Evolutionary conservation across 92 coral and sea anemone genomes (phyloP), one percentile per base, ranked within the genome.

Genomic region (Nematostella vectensis): DNA sequence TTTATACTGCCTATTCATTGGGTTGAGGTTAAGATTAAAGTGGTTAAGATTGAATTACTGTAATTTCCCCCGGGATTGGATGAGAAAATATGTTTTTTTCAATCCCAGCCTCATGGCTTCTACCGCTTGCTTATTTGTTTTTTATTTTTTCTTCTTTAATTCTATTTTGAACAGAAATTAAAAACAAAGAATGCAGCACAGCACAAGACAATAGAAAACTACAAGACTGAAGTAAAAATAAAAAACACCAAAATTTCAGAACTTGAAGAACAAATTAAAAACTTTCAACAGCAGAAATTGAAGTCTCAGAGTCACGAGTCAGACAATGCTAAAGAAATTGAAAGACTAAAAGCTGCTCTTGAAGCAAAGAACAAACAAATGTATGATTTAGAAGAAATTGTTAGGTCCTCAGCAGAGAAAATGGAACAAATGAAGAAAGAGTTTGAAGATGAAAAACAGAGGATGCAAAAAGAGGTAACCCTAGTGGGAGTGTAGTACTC

Each of bases 161-260:
- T n/a, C n/a, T n/a, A n/a, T n/a, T n/a, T n/a, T n/a, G n/a, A n/a
- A n/a, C 57, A 85, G 95, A 79, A 75, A 54, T 50, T 85, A 47
- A 65, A 75, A 53, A 54, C 71, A 26, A 85, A 81, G 49, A 75
- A 58, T 54, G 25, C 70, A 19, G 75, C 88, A 9, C 76, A 75
- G 27, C 95, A 85, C 61, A 81, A 81, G 55, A 39, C 79, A 10
- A 58, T 72, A 16, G 87, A 74, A n/a, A 81, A 85, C 64, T 54
- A 74, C 13, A 74, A 70, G 25, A 76, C 64, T 47, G 88, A 85
- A 66, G 43, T 81, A 19, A 85, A 76, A 31, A 70, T 62, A 18
- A 80, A 80, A 70, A 50, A 50, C 44, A 67, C 29, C 19, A 54
- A 40, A 27, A 75, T 85, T 40, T 18, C 66, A 29, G 84, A 85